Base-by-base conservation (phyloP, 2,888 invertebrate genomes). In the Pherbina coryleti region DNA sequence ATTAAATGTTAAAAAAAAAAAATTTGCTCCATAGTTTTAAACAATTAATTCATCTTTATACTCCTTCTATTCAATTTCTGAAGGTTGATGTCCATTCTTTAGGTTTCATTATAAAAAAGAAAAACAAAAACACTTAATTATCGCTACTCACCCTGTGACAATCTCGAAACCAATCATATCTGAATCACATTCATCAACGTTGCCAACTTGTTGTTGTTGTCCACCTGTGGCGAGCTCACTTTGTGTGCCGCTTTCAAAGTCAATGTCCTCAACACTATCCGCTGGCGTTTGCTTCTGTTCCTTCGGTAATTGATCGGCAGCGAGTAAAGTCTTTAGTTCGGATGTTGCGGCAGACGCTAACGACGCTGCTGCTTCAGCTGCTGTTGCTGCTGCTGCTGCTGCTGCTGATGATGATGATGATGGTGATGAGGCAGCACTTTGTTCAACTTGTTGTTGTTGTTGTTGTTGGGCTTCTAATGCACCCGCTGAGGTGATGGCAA, bases 101-200 rank as follows among this genome's bases (percentile, higher is more conserved):
- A n/a, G n/a, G n/a, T n/a, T n/a, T n/a, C n/a, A n/a, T n/a, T n/a
- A n/a, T n/a, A n/a, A n/a, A n/a, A n/a, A n/a, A n/a, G n/a, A 7
- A 37, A 37, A 37, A 37, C 8, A 8, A 8, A 4, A n/a, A n/a
- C n/a, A 8, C 7, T 37, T 37, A 37, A 37, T 8, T 28, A 14
- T 14, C 31, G 37, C 51, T 79, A 86, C 90, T 91, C 91, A 92
- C 92, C 96, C 97, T 82, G 97, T 97, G 86, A 97, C 94, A 87
- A 97, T 92, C 91, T 97, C 97, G 90, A 97, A 97, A 83, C 96
- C 96, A 85, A 96, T 93, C 94, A 96, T 95, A 90, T 96, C 96
- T 71, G 95, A 92, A 90, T 96, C 96, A 89, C 96, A 96, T 90
- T 96, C 95, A 86, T 95, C 95, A 80, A 83, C 82, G 74, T 80